These are phyloP conservation scores for Phaenicophaeus curvirostris DNA, from an alignment of 2,797 vertebrate species.

Conservation along the genomic window DNA sequence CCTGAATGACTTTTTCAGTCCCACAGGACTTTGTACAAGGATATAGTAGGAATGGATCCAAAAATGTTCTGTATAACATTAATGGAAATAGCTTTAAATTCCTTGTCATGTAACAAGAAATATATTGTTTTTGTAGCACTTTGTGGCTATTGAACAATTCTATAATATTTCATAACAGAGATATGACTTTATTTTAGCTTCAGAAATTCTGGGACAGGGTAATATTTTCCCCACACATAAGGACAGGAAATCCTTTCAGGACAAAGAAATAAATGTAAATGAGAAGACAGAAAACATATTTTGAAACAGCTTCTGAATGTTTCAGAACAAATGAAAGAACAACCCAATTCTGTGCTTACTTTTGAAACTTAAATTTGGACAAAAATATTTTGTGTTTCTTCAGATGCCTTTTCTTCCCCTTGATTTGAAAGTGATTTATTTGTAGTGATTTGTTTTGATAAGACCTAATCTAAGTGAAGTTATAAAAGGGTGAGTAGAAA, in stretches of 20 bases:
- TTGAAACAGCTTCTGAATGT: not conserved
- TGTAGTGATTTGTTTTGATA: conserved; percentile 21
- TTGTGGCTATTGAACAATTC: not conserved
- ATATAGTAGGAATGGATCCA: not conserved
- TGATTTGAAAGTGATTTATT: conserved; percentile 19
- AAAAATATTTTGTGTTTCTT: not conserved
- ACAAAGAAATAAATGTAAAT: not conserved
- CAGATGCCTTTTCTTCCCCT: not conserved
- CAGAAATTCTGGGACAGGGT: not conserved
- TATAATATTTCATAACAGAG: not conserved
- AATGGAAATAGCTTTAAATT: not conserved
- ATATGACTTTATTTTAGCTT: not conserved
- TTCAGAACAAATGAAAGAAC: not conserved
- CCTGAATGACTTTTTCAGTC: not conserved
- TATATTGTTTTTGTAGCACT: not conserved
- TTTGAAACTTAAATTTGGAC: not conserved
- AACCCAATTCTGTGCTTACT: not conserved
- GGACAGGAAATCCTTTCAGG: not conserved
- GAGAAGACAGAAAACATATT: not conserved
- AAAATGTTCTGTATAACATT: not conserved
- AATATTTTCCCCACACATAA: not conserved
- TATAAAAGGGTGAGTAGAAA: not conserved
- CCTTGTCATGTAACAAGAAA: not conserved
- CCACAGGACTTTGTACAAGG: not conserved
- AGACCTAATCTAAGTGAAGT: not conserved